Evolutionary conservation across 1,140 invertebrate species (phyloP).

Genomic region (Probaryconus sp.): DNA sequence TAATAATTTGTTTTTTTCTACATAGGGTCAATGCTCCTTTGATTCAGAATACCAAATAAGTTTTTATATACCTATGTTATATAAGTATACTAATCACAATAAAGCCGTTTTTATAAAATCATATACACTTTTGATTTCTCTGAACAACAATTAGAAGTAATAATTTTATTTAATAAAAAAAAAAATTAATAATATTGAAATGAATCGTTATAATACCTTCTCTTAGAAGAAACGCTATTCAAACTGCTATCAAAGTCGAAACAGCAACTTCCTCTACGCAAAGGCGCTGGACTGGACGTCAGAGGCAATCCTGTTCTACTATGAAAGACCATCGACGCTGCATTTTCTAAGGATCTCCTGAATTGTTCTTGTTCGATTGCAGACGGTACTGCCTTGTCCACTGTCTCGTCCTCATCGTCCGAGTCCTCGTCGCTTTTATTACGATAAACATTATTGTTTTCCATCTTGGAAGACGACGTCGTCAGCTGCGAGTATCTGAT

Average conservation of each 20-base stretch:
- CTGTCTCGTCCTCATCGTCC: constrained; percentile 59
- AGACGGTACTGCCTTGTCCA: constrained; percentile 81
- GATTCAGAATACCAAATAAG: too few relatives aligned
- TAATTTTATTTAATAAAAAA: constrained; percentile 17
- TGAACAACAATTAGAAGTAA: not conserved
- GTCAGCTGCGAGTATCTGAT: not conserved
- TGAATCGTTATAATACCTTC: too few relatives aligned
- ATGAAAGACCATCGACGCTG: constrained; percentile 91
- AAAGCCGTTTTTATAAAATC: too few relatives aligned
- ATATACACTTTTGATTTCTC: too few relatives aligned
- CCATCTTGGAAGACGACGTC: constrained; percentile 53
- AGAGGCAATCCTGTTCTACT: constrained; percentile 88
- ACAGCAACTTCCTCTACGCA: constrained; percentile 85
- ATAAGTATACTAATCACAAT: too few relatives aligned
- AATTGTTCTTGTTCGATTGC: constrained; percentile 86
- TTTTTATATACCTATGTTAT: too few relatives aligned
- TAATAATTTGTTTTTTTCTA: too few relatives aligned
- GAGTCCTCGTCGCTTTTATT: constrained; percentile 27
- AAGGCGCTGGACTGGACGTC: constrained; percentile 92
- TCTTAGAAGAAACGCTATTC: constrained; percentile 88
- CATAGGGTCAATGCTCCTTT: too few relatives aligned
- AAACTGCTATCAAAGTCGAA: constrained; percentile 93
- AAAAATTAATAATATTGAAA: constrained; percentile 27
- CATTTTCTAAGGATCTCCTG: constrained; percentile 86
- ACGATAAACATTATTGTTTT: constrained; percentile 15